Conservation (phyloP, 2,888 invertebrate species). For the Ptychoptera contaminata region DNA sequence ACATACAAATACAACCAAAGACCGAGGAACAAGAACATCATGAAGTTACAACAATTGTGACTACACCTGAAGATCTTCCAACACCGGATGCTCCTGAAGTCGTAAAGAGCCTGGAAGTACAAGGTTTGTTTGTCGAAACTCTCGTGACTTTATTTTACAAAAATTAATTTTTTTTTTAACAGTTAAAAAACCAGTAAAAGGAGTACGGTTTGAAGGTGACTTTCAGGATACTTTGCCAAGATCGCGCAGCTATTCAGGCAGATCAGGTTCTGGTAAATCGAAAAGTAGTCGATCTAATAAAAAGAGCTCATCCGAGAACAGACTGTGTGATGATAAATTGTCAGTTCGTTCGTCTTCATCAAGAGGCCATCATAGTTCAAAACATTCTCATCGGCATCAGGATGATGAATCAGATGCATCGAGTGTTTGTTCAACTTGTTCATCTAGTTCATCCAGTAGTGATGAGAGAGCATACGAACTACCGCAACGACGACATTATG, state of each 20-base stretch:
- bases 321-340: slow-evolving; percentile 1
- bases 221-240: slow-evolving; percentile 31
- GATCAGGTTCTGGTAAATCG: slow-evolving; percentile 20
- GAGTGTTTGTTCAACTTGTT: slow-evolving; percentile 77
- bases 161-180: neutral
- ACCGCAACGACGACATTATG: slow-evolving; percentile 68
- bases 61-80: slow-evolving; percentile 4
- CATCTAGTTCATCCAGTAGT: slow-evolving; percentile 74
- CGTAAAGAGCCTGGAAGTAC: neutral
- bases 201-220: slow-evolving; percentile 30
- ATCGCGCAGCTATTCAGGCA: slow-evolving; percentile 37
- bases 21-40: slow-evolving; percentile 18
- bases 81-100: slow-evolving; percentile 4
- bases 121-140: neutral
- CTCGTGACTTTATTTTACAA: neutral
- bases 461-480: slow-evolving; percentile 77
- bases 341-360: slow-evolving; percentile 6
- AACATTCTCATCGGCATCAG: slow-evolving; percentile 14
- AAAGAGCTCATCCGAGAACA: neutral
- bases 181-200: slow-evolving; percentile 16
- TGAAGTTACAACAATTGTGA: neutral
- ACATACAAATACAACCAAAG: slow-evolving; percentile 17
- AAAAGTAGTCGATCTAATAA: slow-evolving; percentile 18
- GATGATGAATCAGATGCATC: slow-evolving; percentile 42
- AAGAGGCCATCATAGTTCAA: slow-evolving; percentile 19